Percentiles rank a stretch among this genome's conserved stretches.
Conservation (phyloP, 2,888 invertebrate species). For the Chironomus tentans region DNA sequence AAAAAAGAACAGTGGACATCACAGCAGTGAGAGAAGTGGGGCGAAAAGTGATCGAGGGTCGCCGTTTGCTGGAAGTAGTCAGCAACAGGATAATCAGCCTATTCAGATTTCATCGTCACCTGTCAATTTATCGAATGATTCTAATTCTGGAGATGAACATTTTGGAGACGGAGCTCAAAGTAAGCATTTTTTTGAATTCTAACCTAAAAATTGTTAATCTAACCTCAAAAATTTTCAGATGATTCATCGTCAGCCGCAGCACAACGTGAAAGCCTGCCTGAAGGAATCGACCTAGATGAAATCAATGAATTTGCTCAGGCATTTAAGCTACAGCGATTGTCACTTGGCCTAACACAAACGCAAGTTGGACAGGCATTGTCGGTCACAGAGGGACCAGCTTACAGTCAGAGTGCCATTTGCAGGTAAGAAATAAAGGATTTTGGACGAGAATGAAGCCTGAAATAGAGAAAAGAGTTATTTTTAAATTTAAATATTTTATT, state of each 20-base stretch:
- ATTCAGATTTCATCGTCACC: constrained; percentile 3
- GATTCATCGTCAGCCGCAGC: constrained; percentile 78
- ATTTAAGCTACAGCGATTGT: constrained; percentile 86
- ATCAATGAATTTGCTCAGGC: constrained; percentile 98
- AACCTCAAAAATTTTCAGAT: constrained; percentile 45
- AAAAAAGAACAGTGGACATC: not conserved
- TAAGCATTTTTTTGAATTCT: not conserved
- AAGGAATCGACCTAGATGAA: constrained; percentile 94
- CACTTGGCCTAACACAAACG: constrained; percentile 90
- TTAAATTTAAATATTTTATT: too few species aligned
- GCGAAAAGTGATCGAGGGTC: constrained; percentile 15
- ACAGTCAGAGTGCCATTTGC: constrained; percentile 99
- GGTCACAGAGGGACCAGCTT: constrained; percentile 94
- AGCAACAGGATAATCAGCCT: not conserved
- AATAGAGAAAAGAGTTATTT: not conserved
- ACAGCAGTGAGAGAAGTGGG: not conserved
- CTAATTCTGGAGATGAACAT: constrained; percentile 1
- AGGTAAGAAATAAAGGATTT: constrained; percentile 55
- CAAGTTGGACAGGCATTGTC: constrained; percentile 96
- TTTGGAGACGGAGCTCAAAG: not conserved
- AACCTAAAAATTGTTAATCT: not conserved
- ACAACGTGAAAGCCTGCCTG: constrained; percentile 64
- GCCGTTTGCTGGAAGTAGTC: not conserved
- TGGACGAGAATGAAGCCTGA: not conserved
- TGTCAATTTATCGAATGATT: constrained; percentile 16